A percentile compares a stretch with the other conserved stretches of the same genome.
Conservation (phyloP, 2,113 vertebrate species). For the Leuciscus idus region DNA sequence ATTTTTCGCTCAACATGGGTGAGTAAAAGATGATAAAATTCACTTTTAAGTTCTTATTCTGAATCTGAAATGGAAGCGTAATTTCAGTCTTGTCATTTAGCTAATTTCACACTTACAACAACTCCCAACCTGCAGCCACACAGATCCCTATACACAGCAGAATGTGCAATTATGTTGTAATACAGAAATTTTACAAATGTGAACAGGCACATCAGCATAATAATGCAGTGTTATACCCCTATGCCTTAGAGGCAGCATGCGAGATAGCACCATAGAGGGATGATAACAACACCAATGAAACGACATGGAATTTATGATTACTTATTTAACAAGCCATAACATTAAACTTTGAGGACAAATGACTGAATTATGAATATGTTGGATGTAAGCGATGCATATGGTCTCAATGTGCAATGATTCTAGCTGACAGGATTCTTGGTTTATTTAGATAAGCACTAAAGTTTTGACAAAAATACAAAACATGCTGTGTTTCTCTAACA, state of each 20-base stretch:
- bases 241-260: conserved; percentile 7
- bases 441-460: conserved; percentile 33
- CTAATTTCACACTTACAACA: background rate
- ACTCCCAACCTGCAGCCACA: background rate
- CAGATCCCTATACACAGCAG: background rate
- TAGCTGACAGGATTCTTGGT: conserved; percentile 36
- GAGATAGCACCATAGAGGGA: conserved; percentile 25
- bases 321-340: conserved; percentile 58
- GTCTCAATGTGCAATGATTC: conserved; percentile 14
- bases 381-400: conserved; percentile 38
- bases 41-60: background rate
- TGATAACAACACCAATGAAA: conserved; percentile 24
- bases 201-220: background rate
- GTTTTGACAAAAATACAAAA: conserved; percentile 11
- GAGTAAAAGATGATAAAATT: background rate
- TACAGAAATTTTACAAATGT: background rate
- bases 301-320: conserved; percentile 51
- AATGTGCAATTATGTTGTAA: conserved; percentile 16
- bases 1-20: background rate
- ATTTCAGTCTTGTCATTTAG: background rate
- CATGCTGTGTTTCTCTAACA: background rate
- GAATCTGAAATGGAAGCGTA: background rate
- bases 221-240: conserved; percentile 33
- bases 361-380: conserved; percentile 59
- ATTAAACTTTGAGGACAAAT: conserved; percentile 60